Conservation (phyloP, 2,888 invertebrate genomes). For the Rotaria sp. region DNA sequence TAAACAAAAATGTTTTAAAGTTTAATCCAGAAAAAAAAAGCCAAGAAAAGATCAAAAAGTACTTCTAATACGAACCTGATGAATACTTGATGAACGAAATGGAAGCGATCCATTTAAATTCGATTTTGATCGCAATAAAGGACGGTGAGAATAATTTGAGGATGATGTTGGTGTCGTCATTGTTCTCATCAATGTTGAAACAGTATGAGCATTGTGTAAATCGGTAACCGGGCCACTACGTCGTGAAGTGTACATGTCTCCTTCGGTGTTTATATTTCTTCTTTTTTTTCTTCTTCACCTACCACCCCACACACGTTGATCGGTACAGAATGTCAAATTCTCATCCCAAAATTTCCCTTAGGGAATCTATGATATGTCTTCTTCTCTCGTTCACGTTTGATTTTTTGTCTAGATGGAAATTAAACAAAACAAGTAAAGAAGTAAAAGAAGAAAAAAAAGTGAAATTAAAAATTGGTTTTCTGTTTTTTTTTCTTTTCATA, state of each 20-base stretch:
- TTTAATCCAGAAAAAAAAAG: too few species aligned
- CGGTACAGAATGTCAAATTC: neutral
- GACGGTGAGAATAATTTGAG: neutral
- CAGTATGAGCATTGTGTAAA: conserved; percentile 4
- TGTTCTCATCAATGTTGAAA: neutral
- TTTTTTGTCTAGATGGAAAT: neutral
- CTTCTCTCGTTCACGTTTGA: neutral
- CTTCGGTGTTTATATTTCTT: neutral
- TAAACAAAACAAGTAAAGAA: neutral
- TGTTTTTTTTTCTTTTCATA: neutral
- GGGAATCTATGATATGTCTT: neutral
- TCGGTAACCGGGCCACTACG: neutral
- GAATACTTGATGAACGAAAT: neutral
- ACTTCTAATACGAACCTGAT: neutral
- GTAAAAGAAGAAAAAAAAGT: neutral
- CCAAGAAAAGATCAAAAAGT: too few species aligned
- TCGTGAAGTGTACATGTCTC: conserved; percentile 2
- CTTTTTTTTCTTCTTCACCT: neutral
- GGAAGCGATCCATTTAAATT: neutral
- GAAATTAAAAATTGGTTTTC: neutral
- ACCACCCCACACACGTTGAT: neutral
- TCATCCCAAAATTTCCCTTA: neutral
- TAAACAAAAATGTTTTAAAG: conserved; percentile 16
- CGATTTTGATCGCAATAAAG: neutral
- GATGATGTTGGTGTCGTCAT: neutral